Evolutionary conservation across 2,113 vertebrate genomes (phyloP), one percentile per base, ranked within the genome.

Genomic region (Notarius lentiginosus): DNA sequence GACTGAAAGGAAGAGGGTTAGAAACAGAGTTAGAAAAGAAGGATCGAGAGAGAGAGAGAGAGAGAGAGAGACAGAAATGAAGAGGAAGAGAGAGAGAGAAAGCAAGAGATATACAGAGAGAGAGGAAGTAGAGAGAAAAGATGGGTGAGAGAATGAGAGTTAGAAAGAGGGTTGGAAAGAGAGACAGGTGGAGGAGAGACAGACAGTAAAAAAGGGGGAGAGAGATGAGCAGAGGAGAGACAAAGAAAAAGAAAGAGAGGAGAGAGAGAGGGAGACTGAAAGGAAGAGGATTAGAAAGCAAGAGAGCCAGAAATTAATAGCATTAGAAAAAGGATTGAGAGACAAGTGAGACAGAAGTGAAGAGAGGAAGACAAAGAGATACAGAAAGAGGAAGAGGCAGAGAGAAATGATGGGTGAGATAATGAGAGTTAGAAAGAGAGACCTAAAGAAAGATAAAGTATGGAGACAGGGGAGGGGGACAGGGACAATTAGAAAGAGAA

Each of bases 401-500:
- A 34, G 30, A 17, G 60, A n/a, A 6, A n/a, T 2, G 24, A 66
- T 66, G 24, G 15, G 27, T 70, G 30, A 70, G 10, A 68, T 6
- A 70, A 70, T 41, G 5, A 41, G 15, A 41, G 17, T 17, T 20
- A 12, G 55, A 61, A 63, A 63, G 20, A 12, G 53, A 56, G 55
- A 56, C 8, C 41, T 41, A 41, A 41, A 41, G 41, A 41, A 41
- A 41, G 41, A 41, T 41, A 41, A 41, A 41, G 41, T 41, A 41
- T 41, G 41, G 41, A 41, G 41, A 30, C 66, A 15, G 27, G 66
- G 14, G 66, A 90, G 86, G 66, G 65, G 18, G 61, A 34, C 75
- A 55, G 75, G 56, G 41, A 66, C 11, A n/a, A 4, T 24, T 22
- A 18, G 20, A 47, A 7, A 47, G 72, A 7, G 24, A 27, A 5